phyloP scores from a whole-genome alignment of 2,888 invertebrate genomes.

The Nowickia ferox region DNA sequence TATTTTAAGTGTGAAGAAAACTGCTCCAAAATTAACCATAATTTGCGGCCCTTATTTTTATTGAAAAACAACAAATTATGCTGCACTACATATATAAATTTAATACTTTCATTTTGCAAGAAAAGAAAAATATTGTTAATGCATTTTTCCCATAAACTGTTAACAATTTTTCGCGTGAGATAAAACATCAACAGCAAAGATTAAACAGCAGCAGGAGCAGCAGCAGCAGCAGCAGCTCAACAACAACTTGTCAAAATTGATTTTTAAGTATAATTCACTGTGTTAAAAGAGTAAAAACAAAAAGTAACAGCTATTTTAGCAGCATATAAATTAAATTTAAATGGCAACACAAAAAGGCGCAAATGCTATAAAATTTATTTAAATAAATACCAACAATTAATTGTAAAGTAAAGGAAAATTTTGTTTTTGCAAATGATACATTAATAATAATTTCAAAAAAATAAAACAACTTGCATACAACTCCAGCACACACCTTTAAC shows the following conservation, averaged over 20 bases:
- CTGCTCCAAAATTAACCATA: slow-evolving; percentile 30
- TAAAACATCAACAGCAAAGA: slow-evolving; percentile 25
- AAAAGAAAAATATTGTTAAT: not conserved
- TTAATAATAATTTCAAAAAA: slow-evolving; percentile 16
- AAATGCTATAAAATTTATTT: slow-evolving; percentile 47
- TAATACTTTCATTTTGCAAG: slow-evolving; percentile 32
- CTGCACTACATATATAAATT: slow-evolving; percentile 26
- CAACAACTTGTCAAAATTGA: slow-evolving; percentile 56
- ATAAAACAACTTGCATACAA: not conserved
- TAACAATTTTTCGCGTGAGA: slow-evolving; percentile 32
- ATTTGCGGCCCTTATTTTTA: slow-evolving; percentile 40
- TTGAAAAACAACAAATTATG: not conserved
- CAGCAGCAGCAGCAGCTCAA: not conserved
- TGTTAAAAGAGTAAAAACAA: not conserved
- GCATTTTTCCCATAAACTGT: not conserved
- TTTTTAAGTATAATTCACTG: slow-evolving; percentile 54
- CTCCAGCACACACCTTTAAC: slow-evolving; percentile 15
- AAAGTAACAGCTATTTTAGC: slow-evolving; percentile 37
- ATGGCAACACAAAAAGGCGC: not conserved
- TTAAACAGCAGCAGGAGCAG: not conserved
- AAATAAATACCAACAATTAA: slow-evolving; percentile 47
- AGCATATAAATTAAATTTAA: slow-evolving; percentile 39
- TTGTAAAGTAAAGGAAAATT: not conserved
- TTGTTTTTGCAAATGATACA: not conserved
- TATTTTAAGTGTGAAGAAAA: slow-evolving; percentile 55